Conservation (phyloP, 2,797 vertebrate genomes). For the Pagetopsis macropterus region DNA sequence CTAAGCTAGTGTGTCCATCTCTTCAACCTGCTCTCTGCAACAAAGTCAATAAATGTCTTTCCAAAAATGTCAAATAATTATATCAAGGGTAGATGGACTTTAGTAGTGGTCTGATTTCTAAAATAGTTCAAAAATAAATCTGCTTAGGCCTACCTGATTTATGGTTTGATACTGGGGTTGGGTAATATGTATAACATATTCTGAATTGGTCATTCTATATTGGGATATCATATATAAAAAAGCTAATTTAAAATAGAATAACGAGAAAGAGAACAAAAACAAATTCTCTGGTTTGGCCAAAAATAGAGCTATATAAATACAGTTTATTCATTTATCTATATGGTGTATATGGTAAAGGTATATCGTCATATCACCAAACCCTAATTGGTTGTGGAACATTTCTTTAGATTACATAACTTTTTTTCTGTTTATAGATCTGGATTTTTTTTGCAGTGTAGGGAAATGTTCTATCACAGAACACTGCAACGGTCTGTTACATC, state of each 20-base stretch:
- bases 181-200: neutral
- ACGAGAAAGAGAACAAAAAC: neutral
- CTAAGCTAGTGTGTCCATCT: neutral
- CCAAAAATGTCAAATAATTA: neutral
- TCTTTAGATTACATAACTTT: neutral
- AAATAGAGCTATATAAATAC: neutral
- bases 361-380: neutral
- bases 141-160: neutral
- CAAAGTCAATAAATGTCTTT: neutral
- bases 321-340: neutral
- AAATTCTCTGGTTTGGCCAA: neutral
- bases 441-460: constrained; percentile 49
- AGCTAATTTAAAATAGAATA: neutral
- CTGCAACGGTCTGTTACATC: constrained; percentile 51
- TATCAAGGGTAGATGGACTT: neutral
- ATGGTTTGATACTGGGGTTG: neutral
- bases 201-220: neutral
- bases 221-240: neutral
- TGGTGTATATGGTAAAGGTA: neutral
- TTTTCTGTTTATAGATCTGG: constrained; percentile 4
- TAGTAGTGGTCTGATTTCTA: neutral
- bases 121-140: too few species aligned
- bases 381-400: neutral
- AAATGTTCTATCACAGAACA: constrained; percentile 36
- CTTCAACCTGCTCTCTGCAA: neutral